Evolutionary conservation across 2,797 vertebrate genomes (phyloP).

Genomic region (Chromobotia macracanthus): DNA sequence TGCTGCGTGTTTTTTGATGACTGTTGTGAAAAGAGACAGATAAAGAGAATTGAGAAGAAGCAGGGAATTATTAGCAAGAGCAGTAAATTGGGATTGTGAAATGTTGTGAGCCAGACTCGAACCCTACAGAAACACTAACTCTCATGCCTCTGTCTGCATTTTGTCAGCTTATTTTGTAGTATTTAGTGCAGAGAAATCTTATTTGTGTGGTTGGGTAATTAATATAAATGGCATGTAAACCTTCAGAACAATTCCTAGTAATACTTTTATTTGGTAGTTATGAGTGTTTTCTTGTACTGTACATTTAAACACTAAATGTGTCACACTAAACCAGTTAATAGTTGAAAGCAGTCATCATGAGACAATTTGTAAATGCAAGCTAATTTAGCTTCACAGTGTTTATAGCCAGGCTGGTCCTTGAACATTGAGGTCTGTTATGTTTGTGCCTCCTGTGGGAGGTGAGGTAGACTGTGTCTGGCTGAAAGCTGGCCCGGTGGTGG

Average conservation of each 20-base stretch:
- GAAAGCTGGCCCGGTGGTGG: conserved; percentile 60
- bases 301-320: neutral
- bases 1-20: conserved; percentile 14
- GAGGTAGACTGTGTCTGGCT: conserved; percentile 35
- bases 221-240: no score
- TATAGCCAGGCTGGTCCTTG: conserved; percentile 30
- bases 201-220: no score
- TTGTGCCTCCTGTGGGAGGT: conserved; percentile 39
- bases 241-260: neutral
- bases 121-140: no score
- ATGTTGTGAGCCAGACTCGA: no score
- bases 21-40: neutral
- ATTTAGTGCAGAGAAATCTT: no score
- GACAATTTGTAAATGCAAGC: conserved; percentile 8
- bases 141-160: no score
- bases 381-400: neutral
- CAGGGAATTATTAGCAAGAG: no score
- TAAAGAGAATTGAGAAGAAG: no score
- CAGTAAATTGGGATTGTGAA: no score
- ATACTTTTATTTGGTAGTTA: neutral
- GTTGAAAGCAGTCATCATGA: neutral
- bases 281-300: neutral
- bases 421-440: conserved; percentile 36
- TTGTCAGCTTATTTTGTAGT: no score
- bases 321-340: neutral